Evolutionary conservation across 2,113 vertebrate species (phyloP), one percentile per base, ranked within the genome.

Genomic region (Entelurus aequoreus): DNA sequence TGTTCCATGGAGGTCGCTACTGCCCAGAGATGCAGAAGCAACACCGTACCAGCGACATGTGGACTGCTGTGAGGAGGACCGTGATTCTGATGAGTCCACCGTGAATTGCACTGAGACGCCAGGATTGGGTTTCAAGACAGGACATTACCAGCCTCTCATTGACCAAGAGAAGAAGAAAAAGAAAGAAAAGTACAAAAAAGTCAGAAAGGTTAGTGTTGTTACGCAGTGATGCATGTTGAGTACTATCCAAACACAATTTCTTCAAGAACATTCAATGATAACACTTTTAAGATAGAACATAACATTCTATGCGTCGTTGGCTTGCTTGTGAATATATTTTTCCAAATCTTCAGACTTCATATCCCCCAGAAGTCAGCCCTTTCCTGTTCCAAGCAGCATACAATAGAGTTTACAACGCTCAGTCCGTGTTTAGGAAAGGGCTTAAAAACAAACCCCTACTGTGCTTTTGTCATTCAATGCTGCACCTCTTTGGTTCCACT

Each of bases 161-260:
- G 90, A 89, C 3, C 85, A 87, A 1, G 83, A 87, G 65, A 88
- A 85, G 40, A 78, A 66, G 7, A 88, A 70, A 54, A 88, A 82
- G 78, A 90, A 87, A 55, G 71, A 77, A 38, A 86, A 79, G 54
- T 83, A 82, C 76, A 88, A 90, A 49, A 89, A 85, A 81, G 82
- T 88, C 1, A 87, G 66, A 57, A 90, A 92, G 89, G 91, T 90
- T 15, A 7, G 61, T 63, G 4, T 44, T 44, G 42, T 46, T 46
- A 46, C 12, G 42, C 42, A 12, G 5, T 46, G 42, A 9, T 44
- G 42, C 6, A 21, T n/a, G 19, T 51, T 6, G 19, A 51, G 7
- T 19, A 11, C 11, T 12, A 46, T 12, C 42, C 11, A 12, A 5
- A 11, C 42, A 12, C 28, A 11, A 12, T 12, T 12, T 12, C 42